Percentiles rank a stretch among this genome's conserved stretches.
These are phyloP conservation scores for Trachymyrmex cornetzi DNA, from an alignment of 1,140 invertebrate genomes.

Conservation along the genomic window DNA sequence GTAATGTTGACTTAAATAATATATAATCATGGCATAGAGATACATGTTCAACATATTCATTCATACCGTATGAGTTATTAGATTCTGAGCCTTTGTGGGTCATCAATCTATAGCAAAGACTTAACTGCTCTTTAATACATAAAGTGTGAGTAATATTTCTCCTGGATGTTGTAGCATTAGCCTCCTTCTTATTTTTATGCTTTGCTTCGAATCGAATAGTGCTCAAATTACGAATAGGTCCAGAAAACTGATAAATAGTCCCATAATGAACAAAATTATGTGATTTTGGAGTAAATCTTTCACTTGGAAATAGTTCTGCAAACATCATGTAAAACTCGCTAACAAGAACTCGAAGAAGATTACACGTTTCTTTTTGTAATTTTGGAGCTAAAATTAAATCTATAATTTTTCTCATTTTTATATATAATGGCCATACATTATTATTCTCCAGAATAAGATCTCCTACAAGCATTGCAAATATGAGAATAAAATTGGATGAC, in stretches of 20 bases:
- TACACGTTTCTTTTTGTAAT: constrained; percentile 24
- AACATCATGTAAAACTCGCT: constrained; percentile 23
- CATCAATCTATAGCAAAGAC: constrained; percentile 13
- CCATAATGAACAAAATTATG: constrained; percentile 28
- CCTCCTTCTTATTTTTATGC: constrained; percentile 22
- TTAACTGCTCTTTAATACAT: background rate
- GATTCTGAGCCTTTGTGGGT: constrained; percentile 9
- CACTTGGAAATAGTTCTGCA: constrained; percentile 6
- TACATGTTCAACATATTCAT: too few relatives aligned
- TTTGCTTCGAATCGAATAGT: constrained; percentile 18
- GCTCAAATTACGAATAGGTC: constrained; percentile 37
- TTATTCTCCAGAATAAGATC: constrained; percentile 26
- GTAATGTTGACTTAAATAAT: constrained; percentile 25
- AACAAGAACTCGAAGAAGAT: constrained; percentile 12
- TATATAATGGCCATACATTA: constrained; percentile 43
- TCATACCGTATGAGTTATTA: background rate
- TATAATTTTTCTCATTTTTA: constrained; percentile 38
- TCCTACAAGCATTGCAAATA: constrained; percentile 38
- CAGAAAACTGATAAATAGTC: constrained; percentile 34
- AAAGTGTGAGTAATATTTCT: constrained; percentile 30
- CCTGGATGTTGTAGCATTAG: constrained; percentile 20
- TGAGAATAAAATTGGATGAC: constrained; percentile 31
- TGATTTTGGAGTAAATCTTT: constrained; percentile 37
- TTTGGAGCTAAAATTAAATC: constrained; percentile 28
- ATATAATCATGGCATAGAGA: constrained; percentile 24